These are phyloP conservation scores for Drosophila leonis DNA, from an alignment of 2,888 invertebrate genomes.

Conservation along the genomic window DNA sequence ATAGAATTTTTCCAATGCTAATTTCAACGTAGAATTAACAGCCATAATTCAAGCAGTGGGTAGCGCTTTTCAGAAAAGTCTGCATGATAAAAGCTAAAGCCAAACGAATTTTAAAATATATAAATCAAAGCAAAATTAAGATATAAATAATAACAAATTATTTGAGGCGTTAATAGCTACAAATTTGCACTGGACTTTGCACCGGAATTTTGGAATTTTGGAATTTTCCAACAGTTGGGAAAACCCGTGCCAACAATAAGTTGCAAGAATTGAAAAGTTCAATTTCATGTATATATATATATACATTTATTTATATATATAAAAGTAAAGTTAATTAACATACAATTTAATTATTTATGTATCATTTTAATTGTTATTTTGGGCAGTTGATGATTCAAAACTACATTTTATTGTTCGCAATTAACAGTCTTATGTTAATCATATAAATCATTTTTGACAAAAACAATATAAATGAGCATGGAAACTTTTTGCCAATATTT, in stretches of 20 bases:
- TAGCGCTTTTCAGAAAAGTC: conserved; percentile 3
- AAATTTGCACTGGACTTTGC: conserved; percentile 35
- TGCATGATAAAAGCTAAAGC: conserved; percentile 10
- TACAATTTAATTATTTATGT: background rate
- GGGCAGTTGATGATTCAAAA: conserved; percentile 1
- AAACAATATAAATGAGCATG: conserved; percentile 47
- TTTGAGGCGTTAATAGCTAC: conserved; percentile 17
- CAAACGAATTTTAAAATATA: conserved; percentile 32
- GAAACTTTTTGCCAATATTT: conserved; percentile 49
- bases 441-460: conserved; percentile 13
- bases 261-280: background rate
- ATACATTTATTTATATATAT: background rate
- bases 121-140: conserved; percentile 27
- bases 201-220: background rate
- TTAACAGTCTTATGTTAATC: conserved; percentile 51
- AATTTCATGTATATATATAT: no score
- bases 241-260: background rate
- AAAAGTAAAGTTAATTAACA: background rate
- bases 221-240: no score
- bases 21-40: background rate
- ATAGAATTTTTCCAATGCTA: background rate
- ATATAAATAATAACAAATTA: conserved; percentile 5
- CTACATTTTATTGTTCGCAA: conserved; percentile 12
- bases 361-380: conserved; percentile 6
- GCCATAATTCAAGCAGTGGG: conserved; percentile 6